phyloP scores from a whole-genome alignment of 2,113 vertebrate genomes.

The Elephas maximus region DNA sequence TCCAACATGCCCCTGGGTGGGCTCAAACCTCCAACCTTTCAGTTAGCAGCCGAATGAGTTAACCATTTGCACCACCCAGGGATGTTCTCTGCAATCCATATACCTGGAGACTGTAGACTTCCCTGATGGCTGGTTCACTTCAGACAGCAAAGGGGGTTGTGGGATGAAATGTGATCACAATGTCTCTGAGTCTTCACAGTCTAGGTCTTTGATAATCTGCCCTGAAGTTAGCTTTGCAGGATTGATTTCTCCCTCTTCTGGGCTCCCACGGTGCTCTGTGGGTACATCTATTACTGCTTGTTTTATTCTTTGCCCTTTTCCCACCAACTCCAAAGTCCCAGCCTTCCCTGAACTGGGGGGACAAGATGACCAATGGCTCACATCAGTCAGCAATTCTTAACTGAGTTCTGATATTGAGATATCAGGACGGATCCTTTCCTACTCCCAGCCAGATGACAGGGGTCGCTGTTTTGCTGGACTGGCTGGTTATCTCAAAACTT shows the following conservation, averaged over 20 bases:
- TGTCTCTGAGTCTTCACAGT: background rate
- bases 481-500: background rate
- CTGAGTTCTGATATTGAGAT: background rate
- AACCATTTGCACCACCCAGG: too few species aligned
- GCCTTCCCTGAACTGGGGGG: background rate
- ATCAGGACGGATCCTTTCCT: background rate
- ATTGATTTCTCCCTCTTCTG: background rate
- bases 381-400: background rate
- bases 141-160: background rate
- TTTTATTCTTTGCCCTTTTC: background rate
- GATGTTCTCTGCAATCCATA: background rate
- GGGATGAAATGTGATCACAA: background rate
- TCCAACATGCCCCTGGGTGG: too few species aligned
- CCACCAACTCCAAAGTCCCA: background rate
- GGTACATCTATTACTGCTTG: background rate
- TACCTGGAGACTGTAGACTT: background rate
- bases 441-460: background rate
- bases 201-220: background rate
- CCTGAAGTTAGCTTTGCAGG: background rate
- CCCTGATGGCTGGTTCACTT: background rate
- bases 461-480: background rate
- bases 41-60: too few species aligned
- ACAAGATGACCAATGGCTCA: background rate
- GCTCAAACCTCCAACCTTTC: too few species aligned
- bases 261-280: background rate